Conservation (phyloP, 1,140 invertebrate species). For the Brachionus sp. region DNA sequence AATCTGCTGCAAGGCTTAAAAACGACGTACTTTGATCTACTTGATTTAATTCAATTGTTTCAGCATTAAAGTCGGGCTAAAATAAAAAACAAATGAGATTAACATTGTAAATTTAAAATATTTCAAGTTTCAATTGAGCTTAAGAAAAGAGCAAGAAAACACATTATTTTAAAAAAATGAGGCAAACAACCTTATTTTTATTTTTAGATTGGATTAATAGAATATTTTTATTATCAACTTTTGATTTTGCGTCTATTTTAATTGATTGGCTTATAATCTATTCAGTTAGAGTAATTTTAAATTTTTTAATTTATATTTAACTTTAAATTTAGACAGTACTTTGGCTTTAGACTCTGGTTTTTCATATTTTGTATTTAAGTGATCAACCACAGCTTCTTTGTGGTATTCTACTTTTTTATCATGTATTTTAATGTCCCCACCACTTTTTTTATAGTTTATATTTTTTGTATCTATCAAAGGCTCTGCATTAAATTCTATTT, state of each 20-base stretch:
- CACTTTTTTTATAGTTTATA: conserved; percentile 2
- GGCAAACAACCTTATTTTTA: neutral
- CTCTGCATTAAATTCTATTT: conserved; percentile 1
- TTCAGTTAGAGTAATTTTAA: neutral
- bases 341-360: neutral
- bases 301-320: neutral
- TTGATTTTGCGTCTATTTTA: neutral
- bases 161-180: neutral
- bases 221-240: neutral
- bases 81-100: neutral
- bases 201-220: neutral
- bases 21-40: neutral
- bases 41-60: neutral
- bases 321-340: neutral
- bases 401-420: conserved; percentile 8
- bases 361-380: neutral
- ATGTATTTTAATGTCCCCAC: conserved; percentile 6
- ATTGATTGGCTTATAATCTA: neutral
- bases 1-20: neutral
- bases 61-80: neutral
- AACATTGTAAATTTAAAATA: neutral
- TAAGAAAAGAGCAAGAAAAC: neutral
- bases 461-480: conserved; percentile 14
- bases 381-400: neutral
- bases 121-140: neutral